These are phyloP conservation scores for Hyperoplus immaculatus DNA, from an alignment of 2,797 vertebrate genomes.

Conservation along the genomic window DNA sequence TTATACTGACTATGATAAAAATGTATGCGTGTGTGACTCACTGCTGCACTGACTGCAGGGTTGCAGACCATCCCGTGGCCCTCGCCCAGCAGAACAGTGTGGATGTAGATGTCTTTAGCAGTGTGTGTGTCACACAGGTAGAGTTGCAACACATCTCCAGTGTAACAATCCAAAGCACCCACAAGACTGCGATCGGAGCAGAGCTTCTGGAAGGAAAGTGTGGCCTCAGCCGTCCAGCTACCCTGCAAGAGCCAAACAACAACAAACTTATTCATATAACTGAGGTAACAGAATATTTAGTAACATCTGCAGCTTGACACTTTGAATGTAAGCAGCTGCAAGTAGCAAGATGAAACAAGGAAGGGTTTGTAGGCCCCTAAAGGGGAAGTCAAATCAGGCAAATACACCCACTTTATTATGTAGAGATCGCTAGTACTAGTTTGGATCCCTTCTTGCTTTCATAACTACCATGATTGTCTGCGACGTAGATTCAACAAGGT, in stretches of 20 bases:
- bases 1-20: neutral
- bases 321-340: neutral
- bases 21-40: conserved; percentile 53
- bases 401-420: too few relatives aligned
- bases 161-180: conserved; percentile 89
- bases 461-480: too few relatives aligned
- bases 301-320: neutral
- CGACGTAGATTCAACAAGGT: too few relatives aligned
- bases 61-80: conserved; percentile 84
- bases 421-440: too few relatives aligned
- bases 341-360: neutral
- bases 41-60: conserved; percentile 52
- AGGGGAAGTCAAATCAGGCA: too few relatives aligned
- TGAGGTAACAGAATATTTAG: neutral
- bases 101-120: conserved; percentile 90
- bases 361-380: too few relatives aligned
- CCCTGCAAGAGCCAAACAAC: conserved; percentile 74
- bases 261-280: neutral
- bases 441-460: too few relatives aligned
- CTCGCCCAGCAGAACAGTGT: conserved; percentile 83
- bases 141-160: conserved; percentile 88
- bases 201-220: conserved; percentile 85
- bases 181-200: conserved; percentile 89
- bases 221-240: conserved; percentile 87
- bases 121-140: conserved; percentile 94